These are phyloP conservation scores for Crotalus horridus DNA, from an alignment of 2,113 vertebrate genomes.

Conservation along the genomic window DNA sequence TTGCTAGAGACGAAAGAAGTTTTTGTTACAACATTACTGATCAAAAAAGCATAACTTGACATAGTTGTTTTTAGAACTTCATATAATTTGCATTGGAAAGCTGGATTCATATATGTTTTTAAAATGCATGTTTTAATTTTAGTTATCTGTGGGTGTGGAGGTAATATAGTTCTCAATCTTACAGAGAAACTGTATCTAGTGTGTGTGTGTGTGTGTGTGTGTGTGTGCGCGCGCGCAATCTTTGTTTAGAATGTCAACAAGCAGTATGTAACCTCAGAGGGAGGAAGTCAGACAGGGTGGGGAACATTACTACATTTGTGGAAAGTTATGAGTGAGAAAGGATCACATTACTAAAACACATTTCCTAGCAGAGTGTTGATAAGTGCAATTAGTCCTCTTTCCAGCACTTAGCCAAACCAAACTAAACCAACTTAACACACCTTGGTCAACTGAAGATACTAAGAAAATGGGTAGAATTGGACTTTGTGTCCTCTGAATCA, in stretches of 20 bases:
- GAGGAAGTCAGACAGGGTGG: constrained; percentile 61
- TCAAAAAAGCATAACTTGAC: neutral
- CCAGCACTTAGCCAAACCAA: constrained; percentile 41
- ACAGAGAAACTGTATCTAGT: neutral
- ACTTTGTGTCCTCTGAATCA: neutral
- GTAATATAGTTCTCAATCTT: neutral
- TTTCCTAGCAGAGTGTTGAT: constrained; percentile 57
- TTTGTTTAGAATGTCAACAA: neutral
- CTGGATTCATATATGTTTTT: neutral
- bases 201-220: neutral
- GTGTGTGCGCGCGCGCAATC: rapidly evolving
- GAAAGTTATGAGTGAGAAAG: constrained; percentile 55
- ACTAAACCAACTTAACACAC: neutral
- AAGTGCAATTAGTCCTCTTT: constrained; percentile 67
- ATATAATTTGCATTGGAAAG: neutral
- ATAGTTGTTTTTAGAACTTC: constrained; percentile 13
- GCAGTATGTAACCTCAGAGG: constrained; percentile 41
- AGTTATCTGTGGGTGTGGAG: constrained; percentile 16
- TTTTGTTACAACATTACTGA: constrained; percentile 17
- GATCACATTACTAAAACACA: constrained; percentile 52
- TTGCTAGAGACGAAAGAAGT: constrained; percentile 5
- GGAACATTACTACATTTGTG: constrained; percentile 56
- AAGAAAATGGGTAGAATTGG: neutral
- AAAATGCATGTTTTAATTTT: neutral
- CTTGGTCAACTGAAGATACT: neutral